phyloP scores from a whole-genome alignment of 2,888 invertebrate genomes.

The Nemotelus pantherinus region DNA sequence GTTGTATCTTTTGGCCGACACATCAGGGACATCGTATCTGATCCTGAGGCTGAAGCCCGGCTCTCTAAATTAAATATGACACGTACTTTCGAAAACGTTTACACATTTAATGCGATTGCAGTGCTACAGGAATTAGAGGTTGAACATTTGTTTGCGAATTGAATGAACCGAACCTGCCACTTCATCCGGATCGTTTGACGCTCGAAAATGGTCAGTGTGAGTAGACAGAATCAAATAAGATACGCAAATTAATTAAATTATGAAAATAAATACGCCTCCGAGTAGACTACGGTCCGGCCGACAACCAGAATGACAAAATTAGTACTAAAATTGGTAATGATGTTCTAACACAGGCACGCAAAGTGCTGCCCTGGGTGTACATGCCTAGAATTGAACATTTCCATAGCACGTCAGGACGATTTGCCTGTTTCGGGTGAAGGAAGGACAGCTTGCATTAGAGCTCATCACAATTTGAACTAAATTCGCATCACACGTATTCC shows the following conservation, averaged over 20 bases:
- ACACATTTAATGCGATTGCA: constrained; percentile 21
- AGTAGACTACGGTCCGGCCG: constrained; percentile 1
- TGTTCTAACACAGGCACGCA: constrained; percentile 23
- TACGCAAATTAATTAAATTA: constrained; percentile 37
- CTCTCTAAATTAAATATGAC: constrained; percentile 15
- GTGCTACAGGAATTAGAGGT: constrained; percentile 1
- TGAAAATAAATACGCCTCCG: constrained; percentile 26
- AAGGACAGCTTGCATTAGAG: background rate
- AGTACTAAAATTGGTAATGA: constrained; percentile 36
- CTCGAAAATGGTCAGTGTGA: too few relatives aligned
- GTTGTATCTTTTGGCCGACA: too few relatives aligned
- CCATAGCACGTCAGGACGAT: background rate
- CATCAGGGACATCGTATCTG: too few relatives aligned
- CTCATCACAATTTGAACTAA: constrained; percentile 6
- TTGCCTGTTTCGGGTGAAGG: background rate
- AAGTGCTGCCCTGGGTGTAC: background rate
- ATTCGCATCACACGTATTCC: constrained; percentile 22
- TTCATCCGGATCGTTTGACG: too few relatives aligned
- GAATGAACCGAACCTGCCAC: background rate
- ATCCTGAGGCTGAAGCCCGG: background rate
- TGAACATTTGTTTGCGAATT: background rate
- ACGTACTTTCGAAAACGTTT: constrained; percentile 27
- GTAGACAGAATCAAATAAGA: background rate
- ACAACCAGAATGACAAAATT: constrained; percentile 19
- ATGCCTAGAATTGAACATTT: constrained; percentile 22